Evolutionary conservation across 2,888 invertebrate genomes (phyloP), one percentile per base, ranked within the genome.

Genomic region (Chrysomela aeneicollis): DNA sequence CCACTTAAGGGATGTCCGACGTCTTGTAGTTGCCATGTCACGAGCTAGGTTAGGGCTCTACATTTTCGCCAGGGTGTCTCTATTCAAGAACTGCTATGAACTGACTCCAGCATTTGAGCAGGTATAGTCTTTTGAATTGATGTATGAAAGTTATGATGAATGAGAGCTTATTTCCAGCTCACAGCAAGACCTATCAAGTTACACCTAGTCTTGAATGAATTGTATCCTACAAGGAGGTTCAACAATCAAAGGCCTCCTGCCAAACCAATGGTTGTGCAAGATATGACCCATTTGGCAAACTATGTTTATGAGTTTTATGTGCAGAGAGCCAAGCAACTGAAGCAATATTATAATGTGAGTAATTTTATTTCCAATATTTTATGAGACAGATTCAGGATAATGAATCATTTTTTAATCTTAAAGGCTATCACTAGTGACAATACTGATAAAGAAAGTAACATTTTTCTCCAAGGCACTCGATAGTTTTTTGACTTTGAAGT

Each of bases 21-120:
- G 99, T 78, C 88, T 99, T 68, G 93, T 99, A 49, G 99, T 99
- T 2, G 99, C 99, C 2, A 95, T 99, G 89, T 99, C 98, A 59
- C 89, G 99, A 76, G 98, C 99, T 0, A 87, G 99, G 10, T 89
- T 99, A 19, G 99, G 99, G 0, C 87, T 99, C 0, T 99, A 98
- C 81, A 90, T 99, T 30, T 97, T 99, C 83, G 98, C 95, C 0
- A 85, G 98, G 55, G 94, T 94, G 1, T 88, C 92, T 1, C 86
- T 99, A 52, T 99, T 99, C 85, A 89, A 93, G 78, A 97, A 98
- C 84, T 99, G 99, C 82, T 95, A 95, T 78, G 99, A 99, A 82
- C 85, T 99, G 30, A 94, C 95, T 42, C 97, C 97, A 5, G 96
- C 97, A 0, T 98, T 99, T 81, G 92, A 93, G 81, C 90, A 95